These are phyloP conservation scores for Cyrtodaria siliqua DNA, from an alignment of 2,888 invertebrate genomes.

Conservation along the genomic window DNA sequence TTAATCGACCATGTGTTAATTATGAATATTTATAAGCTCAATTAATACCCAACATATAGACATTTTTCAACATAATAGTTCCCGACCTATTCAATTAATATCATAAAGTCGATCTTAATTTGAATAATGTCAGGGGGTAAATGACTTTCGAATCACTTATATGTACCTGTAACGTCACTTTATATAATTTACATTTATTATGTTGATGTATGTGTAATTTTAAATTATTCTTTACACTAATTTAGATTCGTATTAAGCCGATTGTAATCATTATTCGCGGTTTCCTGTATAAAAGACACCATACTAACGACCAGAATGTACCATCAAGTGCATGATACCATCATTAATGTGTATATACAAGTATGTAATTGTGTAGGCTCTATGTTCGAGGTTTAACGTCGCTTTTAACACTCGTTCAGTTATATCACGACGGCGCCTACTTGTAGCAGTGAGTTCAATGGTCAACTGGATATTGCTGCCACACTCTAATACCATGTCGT, in stretches of 20 bases:
- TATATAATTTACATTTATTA: not conserved
- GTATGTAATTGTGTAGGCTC: no score
- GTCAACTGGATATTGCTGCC: no score
- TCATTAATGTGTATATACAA: no score
- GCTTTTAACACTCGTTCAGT: no score
- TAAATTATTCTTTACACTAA: not conserved
- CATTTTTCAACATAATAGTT: conserved; percentile 34
- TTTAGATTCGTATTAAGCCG: not conserved
- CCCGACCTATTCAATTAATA: conserved; percentile 36
- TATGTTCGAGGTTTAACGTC: no score
- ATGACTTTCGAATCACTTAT: not conserved
- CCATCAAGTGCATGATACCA: no score
- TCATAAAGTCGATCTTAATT: conserved; percentile 28
- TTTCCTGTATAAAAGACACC: no score
- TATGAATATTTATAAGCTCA: conserved; percentile 52
- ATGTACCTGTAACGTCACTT: not conserved
- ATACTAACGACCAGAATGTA: no score
- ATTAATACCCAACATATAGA: conserved; percentile 42
- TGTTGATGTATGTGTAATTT: conserved; percentile 10
- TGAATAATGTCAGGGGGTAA: conserved; percentile 20
- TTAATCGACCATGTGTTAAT: conserved; percentile 44
- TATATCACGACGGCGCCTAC: no score
- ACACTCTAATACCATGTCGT: no score
- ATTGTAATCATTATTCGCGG: not conserved
- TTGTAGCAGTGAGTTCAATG: no score